Conservation (phyloP, 2,113 vertebrate genomes). For the Serranochromis macrocephalus region DNA sequence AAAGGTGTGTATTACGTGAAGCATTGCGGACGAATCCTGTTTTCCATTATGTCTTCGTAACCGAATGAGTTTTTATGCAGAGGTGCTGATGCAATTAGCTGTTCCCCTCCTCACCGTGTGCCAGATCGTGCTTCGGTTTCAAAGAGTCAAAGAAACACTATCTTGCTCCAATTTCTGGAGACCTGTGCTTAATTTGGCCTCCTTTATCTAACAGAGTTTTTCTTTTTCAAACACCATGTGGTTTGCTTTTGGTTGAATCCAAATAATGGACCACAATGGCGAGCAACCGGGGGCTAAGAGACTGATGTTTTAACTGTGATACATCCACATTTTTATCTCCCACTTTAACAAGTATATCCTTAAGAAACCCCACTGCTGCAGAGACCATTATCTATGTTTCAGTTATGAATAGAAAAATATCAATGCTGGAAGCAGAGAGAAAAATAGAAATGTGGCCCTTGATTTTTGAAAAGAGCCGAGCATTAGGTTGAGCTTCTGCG, state of each 20-base stretch:
- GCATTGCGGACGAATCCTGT: conserved; percentile 42
- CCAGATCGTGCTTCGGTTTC: conserved; percentile 57
- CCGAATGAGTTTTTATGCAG: conserved; percentile 51
- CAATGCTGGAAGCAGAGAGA: not conserved
- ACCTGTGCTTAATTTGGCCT: conserved; percentile 57
- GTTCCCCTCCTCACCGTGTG: conserved; percentile 34
- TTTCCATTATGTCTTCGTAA: conserved; percentile 64
- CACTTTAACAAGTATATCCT: conserved; percentile 24
- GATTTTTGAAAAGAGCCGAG: not conserved
- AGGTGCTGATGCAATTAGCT: conserved; percentile 67
- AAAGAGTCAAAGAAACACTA: conserved; percentile 58
- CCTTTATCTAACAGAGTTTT: conserved; percentile 58
- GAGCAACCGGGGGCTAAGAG: conserved; percentile 7
- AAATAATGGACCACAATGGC: conserved; percentile 39
- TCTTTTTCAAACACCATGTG: conserved; percentile 52
- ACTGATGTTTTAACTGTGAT: conserved; percentile 21
- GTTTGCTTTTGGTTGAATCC: conserved; percentile 36
- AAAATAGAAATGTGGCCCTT: not conserved
- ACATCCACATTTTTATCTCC: conserved; percentile 17
- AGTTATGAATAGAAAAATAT: not conserved
- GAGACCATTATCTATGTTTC: conserved; percentile 25
- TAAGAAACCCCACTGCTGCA: conserved; percentile 6
- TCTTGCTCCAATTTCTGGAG: conserved; percentile 52
- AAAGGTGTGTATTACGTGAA: conserved; percentile 36
- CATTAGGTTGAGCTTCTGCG: not conserved